Evolutionary conservation across 1,140 invertebrate genomes (phyloP).

Genomic region (Megalopta genalis): DNA sequence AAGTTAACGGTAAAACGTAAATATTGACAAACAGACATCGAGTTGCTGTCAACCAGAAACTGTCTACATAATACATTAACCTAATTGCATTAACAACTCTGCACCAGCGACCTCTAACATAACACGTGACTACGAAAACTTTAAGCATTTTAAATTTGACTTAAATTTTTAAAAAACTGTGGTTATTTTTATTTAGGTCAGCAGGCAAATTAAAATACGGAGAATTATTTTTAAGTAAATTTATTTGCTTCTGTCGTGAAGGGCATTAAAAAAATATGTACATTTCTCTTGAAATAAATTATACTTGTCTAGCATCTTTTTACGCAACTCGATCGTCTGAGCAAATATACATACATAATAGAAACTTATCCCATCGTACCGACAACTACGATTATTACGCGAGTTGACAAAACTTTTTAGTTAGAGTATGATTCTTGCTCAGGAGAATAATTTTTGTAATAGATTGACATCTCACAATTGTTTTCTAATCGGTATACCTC

Average conservation of each 20-base stretch:
- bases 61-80: too few species aligned
- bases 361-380: constrained; percentile 8
- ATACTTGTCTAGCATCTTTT: constrained; percentile 16
- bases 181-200: not conserved
- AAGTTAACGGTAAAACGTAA: not conserved
- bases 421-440: constrained; percentile 11
- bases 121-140: not conserved
- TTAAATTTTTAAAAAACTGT: too few species aligned
- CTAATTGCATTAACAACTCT: not conserved
- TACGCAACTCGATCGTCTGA: not conserved
- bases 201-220: not conserved
- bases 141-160: too few species aligned
- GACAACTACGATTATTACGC: constrained; percentile 14
- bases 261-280: constrained; percentile 50
- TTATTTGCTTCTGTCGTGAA: constrained; percentile 29
- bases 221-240: constrained; percentile 10
- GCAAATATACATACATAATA: constrained; percentile 4
- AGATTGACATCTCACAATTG: not conserved
- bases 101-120: not conserved
- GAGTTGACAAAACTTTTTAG: constrained; percentile 15
- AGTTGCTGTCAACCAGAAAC: too few species aligned
- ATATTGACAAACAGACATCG: not conserved
- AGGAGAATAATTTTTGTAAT: not conserved
- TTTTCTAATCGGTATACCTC: not conserved
- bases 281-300: constrained; percentile 46